These are phyloP conservation scores for Bovichtus diacanthus DNA, from an alignment of 2,797 vertebrate species.

Conservation along the genomic window DNA sequence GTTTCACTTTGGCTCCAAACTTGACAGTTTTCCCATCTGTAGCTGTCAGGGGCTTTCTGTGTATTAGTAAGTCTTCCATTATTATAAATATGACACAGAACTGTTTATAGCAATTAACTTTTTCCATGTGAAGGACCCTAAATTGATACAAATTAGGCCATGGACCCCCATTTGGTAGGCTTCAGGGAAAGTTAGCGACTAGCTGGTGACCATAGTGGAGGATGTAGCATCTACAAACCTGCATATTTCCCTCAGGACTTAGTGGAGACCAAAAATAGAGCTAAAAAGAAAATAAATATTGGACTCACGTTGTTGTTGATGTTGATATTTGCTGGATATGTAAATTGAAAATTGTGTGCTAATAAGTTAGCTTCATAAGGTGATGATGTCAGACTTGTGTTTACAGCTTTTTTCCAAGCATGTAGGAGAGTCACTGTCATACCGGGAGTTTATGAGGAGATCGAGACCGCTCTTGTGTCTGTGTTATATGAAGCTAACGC, in stretches of 20 bases:
- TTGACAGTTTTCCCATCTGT: slow-evolving; percentile 55
- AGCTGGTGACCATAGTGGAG: not conserved
- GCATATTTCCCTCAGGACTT: too few species aligned
- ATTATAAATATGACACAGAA: slow-evolving; percentile 1
- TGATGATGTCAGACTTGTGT: not conserved
- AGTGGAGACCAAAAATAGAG: too few species aligned
- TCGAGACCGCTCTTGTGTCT: not conserved
- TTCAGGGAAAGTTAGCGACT: not conserved
- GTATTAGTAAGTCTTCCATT: slow-evolving; percentile 7
- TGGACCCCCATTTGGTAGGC: too few species aligned
- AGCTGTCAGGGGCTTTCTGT: slow-evolving; percentile 33
- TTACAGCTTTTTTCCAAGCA: not conserved
- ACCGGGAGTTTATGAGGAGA: not conserved
- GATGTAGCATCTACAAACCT: too few species aligned
- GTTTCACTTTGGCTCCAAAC: slow-evolving; percentile 61
- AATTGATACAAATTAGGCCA: too few species aligned
- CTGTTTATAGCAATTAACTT: not conserved
- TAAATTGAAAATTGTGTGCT: not conserved
- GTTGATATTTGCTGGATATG: not conserved
- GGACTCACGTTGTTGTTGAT: not conserved
- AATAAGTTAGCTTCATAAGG: not conserved
- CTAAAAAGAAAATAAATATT: too few species aligned
- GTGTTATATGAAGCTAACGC: not conserved
- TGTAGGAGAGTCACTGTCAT: not conserved
- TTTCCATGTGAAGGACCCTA: too few species aligned